phyloP scores from a whole-genome alignment of 2,797 vertebrate species.

The Darevskia mixta region DNA sequence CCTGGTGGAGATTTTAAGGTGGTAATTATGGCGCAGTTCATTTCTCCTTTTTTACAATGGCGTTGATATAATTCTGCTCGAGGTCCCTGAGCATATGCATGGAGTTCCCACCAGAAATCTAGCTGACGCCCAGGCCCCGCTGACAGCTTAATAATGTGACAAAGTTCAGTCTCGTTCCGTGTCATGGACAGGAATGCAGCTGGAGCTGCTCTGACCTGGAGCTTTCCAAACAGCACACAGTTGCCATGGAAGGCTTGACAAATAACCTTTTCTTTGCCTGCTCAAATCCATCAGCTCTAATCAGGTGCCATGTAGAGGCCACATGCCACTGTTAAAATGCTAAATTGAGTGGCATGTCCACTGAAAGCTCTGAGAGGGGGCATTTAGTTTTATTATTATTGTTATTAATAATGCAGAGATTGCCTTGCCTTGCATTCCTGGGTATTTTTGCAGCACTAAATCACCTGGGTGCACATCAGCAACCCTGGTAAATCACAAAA shows the following conservation, averaged over 20 bases:
- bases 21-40: slow-evolving; percentile 75
- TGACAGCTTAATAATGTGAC: slow-evolving; percentile 89
- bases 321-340: slow-evolving; percentile 85
- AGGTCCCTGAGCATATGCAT: slow-evolving; percentile 80
- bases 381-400: slow-evolving; percentile 86
- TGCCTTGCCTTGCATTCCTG: slow-evolving; percentile 79
- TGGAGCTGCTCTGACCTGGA: slow-evolving; percentile 77
- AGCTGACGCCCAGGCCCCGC: slow-evolving; percentile 79
- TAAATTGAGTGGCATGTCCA: slow-evolving; percentile 83
- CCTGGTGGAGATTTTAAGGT: slow-evolving; percentile 67
- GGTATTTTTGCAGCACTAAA: slow-evolving; percentile 80
- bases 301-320: slow-evolving; percentile 81
- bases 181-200: slow-evolving; percentile 82
- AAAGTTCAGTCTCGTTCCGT: slow-evolving; percentile 83
- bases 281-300: slow-evolving; percentile 79
- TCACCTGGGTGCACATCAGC: slow-evolving; percentile 75
- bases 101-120: slow-evolving; percentile 86
- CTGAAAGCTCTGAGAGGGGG: slow-evolving; percentile 78
- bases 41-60: slow-evolving; percentile 82
- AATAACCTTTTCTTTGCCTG: slow-evolving; percentile 84
- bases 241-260: slow-evolving; percentile 76
- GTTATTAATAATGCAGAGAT: slow-evolving; percentile 81
- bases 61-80: slow-evolving; percentile 85
- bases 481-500: slow-evolving; percentile 79
- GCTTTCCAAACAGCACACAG: slow-evolving; percentile 75